Conservation (phyloP, 1,140 invertebrate species). For the Meteorus sp. region DNA sequence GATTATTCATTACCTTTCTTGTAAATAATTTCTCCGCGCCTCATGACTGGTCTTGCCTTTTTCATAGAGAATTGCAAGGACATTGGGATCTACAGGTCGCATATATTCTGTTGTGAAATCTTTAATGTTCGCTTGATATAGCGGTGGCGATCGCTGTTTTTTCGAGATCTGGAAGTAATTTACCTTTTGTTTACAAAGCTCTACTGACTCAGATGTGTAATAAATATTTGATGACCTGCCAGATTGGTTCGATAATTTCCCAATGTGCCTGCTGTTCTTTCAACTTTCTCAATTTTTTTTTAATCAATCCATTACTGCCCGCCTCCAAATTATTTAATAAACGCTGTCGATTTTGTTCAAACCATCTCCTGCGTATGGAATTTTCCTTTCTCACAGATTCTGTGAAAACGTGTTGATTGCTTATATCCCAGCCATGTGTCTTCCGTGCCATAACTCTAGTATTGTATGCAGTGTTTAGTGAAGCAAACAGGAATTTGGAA, state of each 20-base stretch:
- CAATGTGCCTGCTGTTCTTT: slow-evolving; percentile 1
- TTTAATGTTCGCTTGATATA: slow-evolving; percentile 30
- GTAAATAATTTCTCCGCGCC: slow-evolving; percentile 39
- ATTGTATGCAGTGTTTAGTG: neutral
- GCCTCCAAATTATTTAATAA: slow-evolving; percentile 37
- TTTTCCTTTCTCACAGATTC: slow-evolving; percentile 38
- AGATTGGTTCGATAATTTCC: neutral
- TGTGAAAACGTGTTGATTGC: slow-evolving; percentile 36
- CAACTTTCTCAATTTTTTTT: slow-evolving; percentile 20
- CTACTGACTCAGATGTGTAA: neutral
- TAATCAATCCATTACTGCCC: neutral
- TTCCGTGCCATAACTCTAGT: neutral
- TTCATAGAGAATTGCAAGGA: slow-evolving; percentile 38
- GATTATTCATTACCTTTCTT: slow-evolving; percentile 35
- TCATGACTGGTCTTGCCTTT: slow-evolving; percentile 33
- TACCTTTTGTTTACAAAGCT: neutral
- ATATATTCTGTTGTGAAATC: slow-evolving; percentile 32
- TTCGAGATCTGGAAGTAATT: slow-evolving; percentile 22
- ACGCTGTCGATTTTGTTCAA: slow-evolving; percentile 39
- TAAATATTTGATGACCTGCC: neutral
- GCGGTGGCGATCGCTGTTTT: slow-evolving; percentile 30
- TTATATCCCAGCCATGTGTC: slow-evolving; percentile 32
- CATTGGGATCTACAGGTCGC: slow-evolving; percentile 36
- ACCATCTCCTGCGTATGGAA: slow-evolving; percentile 38
- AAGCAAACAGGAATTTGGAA: neutral